Evolutionary conservation across 2,888 invertebrate species (phyloP), one percentile per base, ranked within the genome.

Genomic region (Galerucella pusilla): DNA sequence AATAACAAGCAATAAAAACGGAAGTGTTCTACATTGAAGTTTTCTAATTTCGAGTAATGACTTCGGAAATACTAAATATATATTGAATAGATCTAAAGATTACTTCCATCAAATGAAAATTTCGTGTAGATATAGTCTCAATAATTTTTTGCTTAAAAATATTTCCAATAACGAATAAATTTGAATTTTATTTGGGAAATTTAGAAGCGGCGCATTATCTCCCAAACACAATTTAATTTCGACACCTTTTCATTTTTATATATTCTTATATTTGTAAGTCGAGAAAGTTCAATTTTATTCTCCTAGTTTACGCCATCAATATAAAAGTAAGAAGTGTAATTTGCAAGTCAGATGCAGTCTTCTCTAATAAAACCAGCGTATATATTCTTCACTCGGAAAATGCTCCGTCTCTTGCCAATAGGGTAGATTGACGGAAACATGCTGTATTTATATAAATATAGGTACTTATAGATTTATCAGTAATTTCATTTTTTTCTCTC

Each of bases 331-430:
- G 46, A 46, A 65, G 6, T 46, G 64, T 46, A 45, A 65, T 65
- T 65, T 65, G 45, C 64, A 65, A 65, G 64, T 65, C 64, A 65
- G 46, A 65, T 65, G 64, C 64, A 57, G 57, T 57, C 20, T 16
- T 7, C 20, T 57, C 57, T 57, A 57, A 16, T 57, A 57, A 57
- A 57, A 57, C 9, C 57, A 20, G 57, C 57, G 57, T 16, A 57
- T 57, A 57, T 57, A 57, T 57, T 57, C 57, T 57, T 57, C 9
- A 10, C 9, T 10, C 57, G 10, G 16, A 57, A 16, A 57, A 57
- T 57, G 57, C 57, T 10, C 16, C 10, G 16, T 20, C 16, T 20
- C 16, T 20, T 20, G 20, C 10, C 5, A 57, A 10, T 57, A 57
- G 7, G 20, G 20, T 20, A 20, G 57, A 57, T 20, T 57, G 57